Percentiles rank a stretch among this genome's conserved stretches.
phyloP scores from a whole-genome alignment of 2,888 invertebrate genomes.

The Hartigia nigra region DNA sequence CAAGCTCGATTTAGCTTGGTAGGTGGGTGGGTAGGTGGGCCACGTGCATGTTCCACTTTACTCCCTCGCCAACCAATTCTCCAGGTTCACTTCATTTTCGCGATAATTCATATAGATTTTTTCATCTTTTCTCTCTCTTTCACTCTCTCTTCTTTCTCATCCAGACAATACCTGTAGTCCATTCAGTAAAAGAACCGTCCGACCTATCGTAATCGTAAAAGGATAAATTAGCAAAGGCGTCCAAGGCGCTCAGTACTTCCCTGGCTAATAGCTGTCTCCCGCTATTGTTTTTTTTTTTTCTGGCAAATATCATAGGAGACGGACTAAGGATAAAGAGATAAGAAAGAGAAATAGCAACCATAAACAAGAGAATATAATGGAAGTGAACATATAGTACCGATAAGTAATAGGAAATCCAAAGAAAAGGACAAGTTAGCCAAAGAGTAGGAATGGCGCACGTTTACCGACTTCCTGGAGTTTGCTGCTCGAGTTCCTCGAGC shows the following conservation, averaged over 20 bases:
- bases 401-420: not conserved
- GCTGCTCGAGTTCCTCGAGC: not conserved
- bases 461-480: not conserved
- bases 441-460: not conserved
- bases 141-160: conserved; percentile 12
- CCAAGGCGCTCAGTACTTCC: not conserved
- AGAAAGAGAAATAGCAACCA: not conserved
- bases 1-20: conserved; percentile 57
- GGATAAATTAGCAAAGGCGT: not conserved
- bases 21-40: conserved; percentile 27
- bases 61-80: not conserved
- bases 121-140: conserved; percentile 10
- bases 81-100: not conserved
- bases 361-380: not conserved
- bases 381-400: not conserved
- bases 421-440: not conserved
- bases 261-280: not conserved
- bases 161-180: not conserved
- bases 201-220: not conserved
- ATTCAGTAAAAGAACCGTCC: not conserved
- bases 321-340: not conserved
- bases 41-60: not conserved
- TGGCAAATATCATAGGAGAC: not conserved
- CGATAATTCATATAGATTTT: not conserved
- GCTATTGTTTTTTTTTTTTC: not conserved